phyloP scores from a whole-genome alignment of 2,888 invertebrate species.

The Macroteleia sp. region DNA sequence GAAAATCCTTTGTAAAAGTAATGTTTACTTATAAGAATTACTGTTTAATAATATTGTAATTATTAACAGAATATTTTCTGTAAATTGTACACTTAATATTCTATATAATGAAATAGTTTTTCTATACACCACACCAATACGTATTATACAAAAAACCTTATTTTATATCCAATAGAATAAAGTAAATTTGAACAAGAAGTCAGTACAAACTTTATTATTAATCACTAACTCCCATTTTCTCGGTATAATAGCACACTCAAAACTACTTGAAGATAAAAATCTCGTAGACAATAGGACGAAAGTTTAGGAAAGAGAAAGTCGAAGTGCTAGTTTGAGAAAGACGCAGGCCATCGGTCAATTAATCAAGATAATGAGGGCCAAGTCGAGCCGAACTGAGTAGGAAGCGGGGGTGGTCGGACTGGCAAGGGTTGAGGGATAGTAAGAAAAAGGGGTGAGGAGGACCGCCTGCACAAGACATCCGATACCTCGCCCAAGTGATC shows the following conservation, averaged over 20 bases:
- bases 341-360: slow-evolving; percentile 82
- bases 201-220: neutral
- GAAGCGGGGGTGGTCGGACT: slow-evolving; percentile 54
- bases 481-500: slow-evolving; percentile 80
- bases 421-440: slow-evolving; percentile 57
- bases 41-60: too few relatives aligned
- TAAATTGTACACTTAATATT: too few relatives aligned
- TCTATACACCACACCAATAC: too few relatives aligned
- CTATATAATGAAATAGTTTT: too few relatives aligned
- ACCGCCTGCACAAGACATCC: slow-evolving; percentile 81
- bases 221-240: neutral
- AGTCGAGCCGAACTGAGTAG: slow-evolving; percentile 72
- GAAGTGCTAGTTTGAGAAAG: slow-evolving; percentile 64
- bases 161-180: too few relatives aligned
- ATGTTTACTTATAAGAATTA: too few relatives aligned
- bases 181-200: too few relatives aligned
- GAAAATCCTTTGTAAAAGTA: too few relatives aligned
- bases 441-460: slow-evolving; percentile 69
- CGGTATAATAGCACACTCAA: neutral
- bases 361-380: slow-evolving; percentile 83
- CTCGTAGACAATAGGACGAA: slow-evolving; percentile 15
- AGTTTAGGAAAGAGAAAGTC: slow-evolving; percentile 30
- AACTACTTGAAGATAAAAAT: slow-evolving; percentile 22
- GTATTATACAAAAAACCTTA: too few relatives aligned
- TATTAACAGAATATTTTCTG: too few relatives aligned